Evolutionary conservation across 2,113 vertebrate genomes (phyloP), one percentile per base, ranked within the genome.

Genomic region (Brachyhypopomus occidentalis): DNA sequence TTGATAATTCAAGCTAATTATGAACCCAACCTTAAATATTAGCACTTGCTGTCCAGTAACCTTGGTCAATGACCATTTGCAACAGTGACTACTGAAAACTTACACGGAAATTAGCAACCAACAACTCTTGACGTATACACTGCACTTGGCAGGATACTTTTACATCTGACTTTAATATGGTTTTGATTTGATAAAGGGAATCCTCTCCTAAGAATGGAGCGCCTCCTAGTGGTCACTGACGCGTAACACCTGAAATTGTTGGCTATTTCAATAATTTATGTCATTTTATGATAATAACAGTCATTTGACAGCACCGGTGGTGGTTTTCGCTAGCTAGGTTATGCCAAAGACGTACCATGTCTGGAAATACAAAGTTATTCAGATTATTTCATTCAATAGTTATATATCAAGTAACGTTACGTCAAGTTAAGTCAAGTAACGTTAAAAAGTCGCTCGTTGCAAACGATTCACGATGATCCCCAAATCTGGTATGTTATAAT

Each of bases 61-160:
- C 71, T 74, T 25, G 12, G 58, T 73, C 52, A 69, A 81, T 38
- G 17, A 3, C 3, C 38, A 73, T 64, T 80, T 73, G 62, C 81
- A 77, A 59, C 59, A 77, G 55, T 70, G 78, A 75, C 81, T 76
- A 81, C 25, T 80, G 71, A 76, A 75, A 75, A 76, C 56, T 69
- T 74, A 83, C 60, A 79, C 52, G 70, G 22, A 80, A 75, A 83
- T 70, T 72, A 80, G 63, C 77, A 81, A 67, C 82, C 70, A 82
- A 72, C 63, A 45, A 71, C 75, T 81, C 75, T 67, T 34, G 27
- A 16, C 30, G 64, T 58, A 23, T 27, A 63, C 23, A 41, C 59
- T 59, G 76, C 76, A 59, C 77, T 56, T 74, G 82, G 64, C 82
- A 34, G 56, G 7, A 14, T 11, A 30, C 62, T 38, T 83, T 83